Base-by-base conservation (phyloP, 2,888 invertebrate species). In the Lamellibrachia satsuma region DNA sequence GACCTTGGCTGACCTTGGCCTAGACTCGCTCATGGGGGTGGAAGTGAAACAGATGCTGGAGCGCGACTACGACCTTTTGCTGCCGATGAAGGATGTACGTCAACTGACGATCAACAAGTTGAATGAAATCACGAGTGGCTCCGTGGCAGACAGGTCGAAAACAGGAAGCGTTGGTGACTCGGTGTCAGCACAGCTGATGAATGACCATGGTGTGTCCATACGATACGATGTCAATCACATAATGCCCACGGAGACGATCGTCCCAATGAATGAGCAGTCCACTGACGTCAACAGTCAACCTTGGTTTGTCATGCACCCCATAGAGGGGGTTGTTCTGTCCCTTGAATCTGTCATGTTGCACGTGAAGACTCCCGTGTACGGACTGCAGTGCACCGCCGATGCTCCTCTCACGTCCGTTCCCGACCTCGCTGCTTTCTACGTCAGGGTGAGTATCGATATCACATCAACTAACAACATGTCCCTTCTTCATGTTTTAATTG, bases 11-110 rank as follows among this genome's bases (percentile, higher is more conserved):
- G 99, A 99, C 96, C 97, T 99, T 90, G 99, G 99, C 93, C 98
- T 99, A 98, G 99, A 99, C 96, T 99, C 99, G 2, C 97, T 99
- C 94, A 99, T 99, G 99, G 99, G 99, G 91, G 99, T 99, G 1
- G 99, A 99, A 97, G 99, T 99, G 96, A 99, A 99, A 96, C 99
- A 99, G 97, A 98, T 98, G 0, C 97, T 99, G 92, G 99, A 99
- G 96, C 97, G 99, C 93, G 98, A 98, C 95, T 99, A 98, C 97
- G 99, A 99, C 96, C 97, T 99, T 93, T 98, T 98, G 52, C 97
- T 99, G 93, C 98, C 98, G 94, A 98, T 99, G 94, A 98, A 98
- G 96, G 99, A 99, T 97, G 98, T 99, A 95, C 97, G 99, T 94
- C 97, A 95, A 92, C 95, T 96, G 22, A 96, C 96, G 9, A 92